Evolutionary conservation across 2,797 vertebrate species (phyloP).

Genomic region (Arrhamphus sclerolepis): DNA sequence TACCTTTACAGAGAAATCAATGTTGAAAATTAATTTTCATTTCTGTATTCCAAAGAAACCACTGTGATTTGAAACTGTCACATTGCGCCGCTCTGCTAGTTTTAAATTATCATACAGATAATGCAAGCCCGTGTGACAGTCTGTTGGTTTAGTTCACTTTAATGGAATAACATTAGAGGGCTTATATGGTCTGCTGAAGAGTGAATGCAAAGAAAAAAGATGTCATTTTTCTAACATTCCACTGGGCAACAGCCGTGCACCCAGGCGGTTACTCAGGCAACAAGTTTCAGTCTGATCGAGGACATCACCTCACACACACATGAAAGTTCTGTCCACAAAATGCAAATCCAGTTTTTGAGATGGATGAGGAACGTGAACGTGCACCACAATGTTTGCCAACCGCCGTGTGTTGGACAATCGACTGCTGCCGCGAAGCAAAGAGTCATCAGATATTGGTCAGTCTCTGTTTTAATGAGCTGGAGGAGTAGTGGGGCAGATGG

Average conservation of each 20-base stretch:
- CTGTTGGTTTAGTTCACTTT: conserved; percentile 61
- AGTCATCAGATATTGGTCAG: too few species aligned
- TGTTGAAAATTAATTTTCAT: conserved; percentile 65
- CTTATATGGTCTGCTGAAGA: conserved; percentile 56
- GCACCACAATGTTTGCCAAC: conserved; percentile 47
- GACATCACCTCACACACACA: conserved; percentile 37
- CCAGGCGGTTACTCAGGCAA: conserved; percentile 55
- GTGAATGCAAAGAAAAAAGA: conserved; percentile 47
- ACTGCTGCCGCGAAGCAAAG: conserved; percentile 47
- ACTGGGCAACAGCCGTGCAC: conserved; percentile 20
- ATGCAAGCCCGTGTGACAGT: conserved; percentile 61
- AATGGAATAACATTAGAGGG: conserved; percentile 64
- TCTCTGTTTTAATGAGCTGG: background rate
- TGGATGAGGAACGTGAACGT: conserved; percentile 30
- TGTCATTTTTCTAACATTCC: conserved; percentile 26
- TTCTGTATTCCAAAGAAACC: conserved; percentile 61
- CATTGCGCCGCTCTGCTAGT: conserved; percentile 45
- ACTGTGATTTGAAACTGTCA: conserved; percentile 54
- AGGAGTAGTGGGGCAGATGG: too few species aligned
- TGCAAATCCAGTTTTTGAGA: conserved; percentile 57
- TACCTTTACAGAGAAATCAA: conserved; percentile 22
- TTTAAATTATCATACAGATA: conserved; percentile 70
- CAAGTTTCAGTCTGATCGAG: conserved; percentile 40
- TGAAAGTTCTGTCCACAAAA: conserved; percentile 48
- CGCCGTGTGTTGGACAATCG: conserved; percentile 51